phyloP scores from a whole-genome alignment of 2,888 invertebrate species.

The Ophion obscuratus region DNA sequence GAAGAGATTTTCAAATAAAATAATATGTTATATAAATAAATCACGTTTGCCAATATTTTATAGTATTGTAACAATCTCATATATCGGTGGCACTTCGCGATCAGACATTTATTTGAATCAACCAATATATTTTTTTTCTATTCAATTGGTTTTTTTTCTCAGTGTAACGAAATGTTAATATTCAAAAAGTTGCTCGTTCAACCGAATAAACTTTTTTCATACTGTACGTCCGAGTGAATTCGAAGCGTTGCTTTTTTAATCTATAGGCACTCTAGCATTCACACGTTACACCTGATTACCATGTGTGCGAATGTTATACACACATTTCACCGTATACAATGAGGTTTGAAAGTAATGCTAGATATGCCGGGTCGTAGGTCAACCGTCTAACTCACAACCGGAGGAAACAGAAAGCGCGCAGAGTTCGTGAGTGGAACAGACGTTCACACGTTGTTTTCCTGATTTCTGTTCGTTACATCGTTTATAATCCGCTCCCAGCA shows the following conservation, averaged over 20 bases:
- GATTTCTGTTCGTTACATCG: conserved; percentile 66
- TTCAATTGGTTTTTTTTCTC: too few relatives aligned
- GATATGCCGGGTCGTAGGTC: conserved; percentile 13
- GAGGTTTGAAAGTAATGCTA: conserved; percentile 12
- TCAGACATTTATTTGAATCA: too few relatives aligned
- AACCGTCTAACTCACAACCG: conserved; percentile 2
- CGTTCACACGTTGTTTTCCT: conserved; percentile 64
- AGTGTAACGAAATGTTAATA: too few relatives aligned
- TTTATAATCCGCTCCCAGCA: conserved; percentile 56
- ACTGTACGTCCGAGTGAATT: too few relatives aligned
- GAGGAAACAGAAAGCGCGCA: conserved; percentile 28
- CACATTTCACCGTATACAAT: conserved; percentile 38
- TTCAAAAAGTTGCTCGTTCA: too few relatives aligned
- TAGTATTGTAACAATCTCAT: too few relatives aligned
- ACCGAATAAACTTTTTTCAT: too few relatives aligned
- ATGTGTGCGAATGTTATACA: conserved; percentile 22
- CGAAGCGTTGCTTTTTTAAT: not conserved
- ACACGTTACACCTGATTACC: conserved; percentile 14
- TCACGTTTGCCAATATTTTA: too few relatives aligned
- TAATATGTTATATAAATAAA: too few relatives aligned
- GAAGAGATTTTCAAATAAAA: too few relatives aligned
- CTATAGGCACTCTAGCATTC: not conserved
- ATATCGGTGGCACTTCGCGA: too few relatives aligned
- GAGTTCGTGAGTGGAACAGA: conserved; percentile 67
- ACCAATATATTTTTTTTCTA: too few relatives aligned